A percentile compares a stretch with the other conserved stretches of the same genome.
Conservation (phyloP, 2,888 invertebrate genomes). For the Cylloceria caligata region DNA sequence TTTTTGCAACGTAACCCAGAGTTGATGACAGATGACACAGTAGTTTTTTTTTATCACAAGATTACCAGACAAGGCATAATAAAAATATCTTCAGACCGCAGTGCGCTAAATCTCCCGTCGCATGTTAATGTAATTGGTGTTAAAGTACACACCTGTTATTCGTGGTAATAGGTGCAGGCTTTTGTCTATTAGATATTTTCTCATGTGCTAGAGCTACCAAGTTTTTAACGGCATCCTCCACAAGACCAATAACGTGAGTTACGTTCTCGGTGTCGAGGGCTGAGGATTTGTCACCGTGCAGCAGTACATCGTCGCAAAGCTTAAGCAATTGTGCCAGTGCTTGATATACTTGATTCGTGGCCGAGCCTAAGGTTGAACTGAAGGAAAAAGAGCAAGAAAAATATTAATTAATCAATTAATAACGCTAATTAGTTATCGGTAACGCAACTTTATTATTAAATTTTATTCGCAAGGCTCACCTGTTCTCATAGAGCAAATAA, state of each 20-base stretch:
- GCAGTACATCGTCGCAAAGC: constrained; percentile 94
- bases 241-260: constrained; percentile 89
- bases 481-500: constrained; percentile 86
- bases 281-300: constrained; percentile 90
- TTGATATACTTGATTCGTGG: constrained; percentile 94
- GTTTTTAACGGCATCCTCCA: constrained; percentile 91
- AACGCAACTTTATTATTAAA: no score
- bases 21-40: no score
- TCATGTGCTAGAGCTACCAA: constrained; percentile 92
- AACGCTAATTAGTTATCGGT: neutral
- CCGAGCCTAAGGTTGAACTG: constrained; percentile 90
- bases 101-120: neutral
- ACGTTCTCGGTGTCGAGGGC: constrained; percentile 88
- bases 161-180: constrained; percentile 77
- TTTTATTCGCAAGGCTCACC: constrained; percentile 82
- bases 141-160: constrained; percentile 79
- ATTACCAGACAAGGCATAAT: neutral
- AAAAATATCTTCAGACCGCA: neutral
- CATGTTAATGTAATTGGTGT: neutral
- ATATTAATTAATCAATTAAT: neutral
- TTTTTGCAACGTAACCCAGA: neutral
- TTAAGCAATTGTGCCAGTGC: constrained; percentile 94
- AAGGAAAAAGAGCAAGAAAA: constrained; percentile 45
- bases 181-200: constrained; percentile 89
- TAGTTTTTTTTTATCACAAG: no score